Evolutionary conservation across 2,797 vertebrate species (phyloP).

Genomic region (Anisognathus igniventris): DNA sequence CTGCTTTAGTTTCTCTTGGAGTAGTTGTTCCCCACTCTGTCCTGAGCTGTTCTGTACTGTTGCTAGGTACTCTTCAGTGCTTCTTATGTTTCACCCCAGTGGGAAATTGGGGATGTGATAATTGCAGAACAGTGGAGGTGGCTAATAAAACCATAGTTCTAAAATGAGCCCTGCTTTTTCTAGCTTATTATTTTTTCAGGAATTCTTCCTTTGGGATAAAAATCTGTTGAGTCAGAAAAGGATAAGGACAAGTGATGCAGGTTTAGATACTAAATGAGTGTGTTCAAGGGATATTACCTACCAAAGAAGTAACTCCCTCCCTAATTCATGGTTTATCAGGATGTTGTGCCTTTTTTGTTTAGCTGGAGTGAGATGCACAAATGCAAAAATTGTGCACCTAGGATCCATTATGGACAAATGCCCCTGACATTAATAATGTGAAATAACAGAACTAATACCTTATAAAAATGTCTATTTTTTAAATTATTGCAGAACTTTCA

Average conservation of each 20-base stretch:
- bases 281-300: neutral
- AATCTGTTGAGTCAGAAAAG: neutral
- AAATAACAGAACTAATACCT: neutral
- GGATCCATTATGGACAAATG: neutral
- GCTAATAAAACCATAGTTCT: neutral
- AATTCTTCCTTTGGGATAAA: constrained; percentile 33
- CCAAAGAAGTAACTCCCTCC: neutral
- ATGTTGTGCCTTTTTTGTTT: neutral
- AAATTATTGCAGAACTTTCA: neutral
- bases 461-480: fast-evolving
- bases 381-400: neutral
- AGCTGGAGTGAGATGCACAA: neutral
- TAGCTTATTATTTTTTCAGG: constrained; percentile 1
- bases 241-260: neutral
- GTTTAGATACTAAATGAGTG: neutral
- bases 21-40: neutral
- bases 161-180: neutral
- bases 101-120: neutral
- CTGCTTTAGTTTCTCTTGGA: neutral
- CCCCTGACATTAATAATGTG: neutral
- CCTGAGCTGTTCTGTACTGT: neutral
- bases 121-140: neutral
- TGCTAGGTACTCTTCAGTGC: neutral
- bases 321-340: neutral
- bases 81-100: neutral